Evolutionary conservation across 2,797 vertebrate genomes (phyloP), one percentile per base, ranked within the genome.

Genomic region (Bovichtus variegatus): DNA sequence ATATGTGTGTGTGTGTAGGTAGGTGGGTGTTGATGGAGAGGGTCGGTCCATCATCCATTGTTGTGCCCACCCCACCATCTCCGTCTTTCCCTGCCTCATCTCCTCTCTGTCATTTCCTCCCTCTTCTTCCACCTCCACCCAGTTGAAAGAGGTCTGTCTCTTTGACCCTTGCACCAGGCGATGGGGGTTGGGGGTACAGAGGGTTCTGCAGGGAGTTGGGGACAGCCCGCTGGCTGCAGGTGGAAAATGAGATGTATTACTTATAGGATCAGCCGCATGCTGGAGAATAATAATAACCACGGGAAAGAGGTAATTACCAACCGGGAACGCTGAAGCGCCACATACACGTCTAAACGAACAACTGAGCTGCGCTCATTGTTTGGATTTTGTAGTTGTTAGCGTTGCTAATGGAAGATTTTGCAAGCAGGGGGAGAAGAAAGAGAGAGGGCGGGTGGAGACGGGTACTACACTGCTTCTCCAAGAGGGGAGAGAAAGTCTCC

Each of bases 241-340:
- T 92, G 89, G 81, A 90, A 34, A 89, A 90, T 82, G 74, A 92
- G 84, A 91, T 91, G 85, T 79, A 86, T 90, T 88, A 82, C 87
- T 87, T 92, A 90, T 84, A 88, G 82, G 78, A 91, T 87, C 87
- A 80, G 76, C 76, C 36, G 58, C 75, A 78, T 74, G 80, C 88
- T 41, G 82, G 59, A 78, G 85, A 86, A 86, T 78, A 87, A 91
- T 86, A 83, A 90, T 83, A 84, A 90, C 86, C 80, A 72, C 81
- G 72, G 87, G 76, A 91, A 86, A 81, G 76, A 84, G 85, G 83
- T 90, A 85, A 93, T 94, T 92, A 91, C 88, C 73, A 80, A 41
- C 23, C 5, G 9, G 74, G 83, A 77, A 74, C 36, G 27, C 71
- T 54, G 74, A 80, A 84, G 79, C 23, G 8, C 27, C 50, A 68